These are phyloP conservation scores for Cariama cristata DNA, from an alignment of 2,113 vertebrate species.

Conservation along the genomic window DNA sequence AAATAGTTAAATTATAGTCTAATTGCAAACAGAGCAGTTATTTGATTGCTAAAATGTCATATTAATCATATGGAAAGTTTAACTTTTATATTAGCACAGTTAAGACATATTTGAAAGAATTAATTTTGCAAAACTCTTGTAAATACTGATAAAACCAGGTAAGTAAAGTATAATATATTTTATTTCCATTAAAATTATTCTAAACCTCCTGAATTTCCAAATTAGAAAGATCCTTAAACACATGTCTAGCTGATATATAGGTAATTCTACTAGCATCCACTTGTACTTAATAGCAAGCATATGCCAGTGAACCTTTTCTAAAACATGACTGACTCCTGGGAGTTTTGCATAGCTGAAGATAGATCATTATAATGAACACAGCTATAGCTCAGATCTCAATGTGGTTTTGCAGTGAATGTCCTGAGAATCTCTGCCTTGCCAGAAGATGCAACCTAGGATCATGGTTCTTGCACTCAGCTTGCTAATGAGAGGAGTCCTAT, in stretches of 20 bases:
- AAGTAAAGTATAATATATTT: not conserved
- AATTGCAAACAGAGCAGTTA: not conserved
- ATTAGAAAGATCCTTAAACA: not conserved
- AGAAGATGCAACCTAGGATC: not conserved
- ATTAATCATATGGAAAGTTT: not conserved
- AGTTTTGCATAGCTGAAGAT: not conserved
- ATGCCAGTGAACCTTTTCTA: not conserved
- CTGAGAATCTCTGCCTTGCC: not conserved
- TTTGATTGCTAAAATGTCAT: not conserved
- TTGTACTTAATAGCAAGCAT: not conserved
- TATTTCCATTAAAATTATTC: not conserved
- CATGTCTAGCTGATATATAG: not conserved
- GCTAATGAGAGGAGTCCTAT: not conserved
- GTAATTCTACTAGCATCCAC: not conserved
- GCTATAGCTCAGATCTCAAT: not conserved
- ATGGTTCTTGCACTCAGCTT: not conserved
- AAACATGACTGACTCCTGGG: not conserved
- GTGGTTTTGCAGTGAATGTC: not conserved
- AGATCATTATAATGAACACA: not conserved
- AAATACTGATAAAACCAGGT: not conserved
- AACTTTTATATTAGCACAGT: not conserved
- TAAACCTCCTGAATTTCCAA: not conserved
- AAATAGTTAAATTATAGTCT: not conserved
- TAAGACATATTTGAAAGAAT: not conserved
- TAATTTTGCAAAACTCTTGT: not conserved